These are phyloP conservation scores for Chrysochloris asiatica DNA, from an alignment of 2,113 vertebrate genomes.

Conservation along the genomic window DNA sequence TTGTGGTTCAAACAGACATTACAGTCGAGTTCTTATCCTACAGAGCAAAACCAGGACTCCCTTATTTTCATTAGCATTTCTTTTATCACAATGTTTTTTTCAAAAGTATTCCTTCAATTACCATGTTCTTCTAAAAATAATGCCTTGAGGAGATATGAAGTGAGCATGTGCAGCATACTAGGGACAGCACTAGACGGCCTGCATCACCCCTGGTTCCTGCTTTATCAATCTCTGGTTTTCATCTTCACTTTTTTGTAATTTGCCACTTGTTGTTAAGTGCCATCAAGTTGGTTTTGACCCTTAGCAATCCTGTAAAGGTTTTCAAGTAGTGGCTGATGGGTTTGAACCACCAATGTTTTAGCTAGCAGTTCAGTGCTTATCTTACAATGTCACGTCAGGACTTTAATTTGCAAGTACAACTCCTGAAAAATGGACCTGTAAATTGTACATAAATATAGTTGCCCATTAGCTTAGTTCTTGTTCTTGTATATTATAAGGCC, in stretches of 20 bases:
- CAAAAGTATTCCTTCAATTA: background rate
- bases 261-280: too few species aligned
- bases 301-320: too few species aligned
- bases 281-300: too few species aligned
- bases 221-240: background rate
- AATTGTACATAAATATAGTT: background rate
- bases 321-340: too few species aligned
- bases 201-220: background rate
- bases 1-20: too few species aligned
- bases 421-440: background rate
- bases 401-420: background rate
- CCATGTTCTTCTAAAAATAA: background rate
- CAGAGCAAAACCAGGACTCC: too few species aligned
- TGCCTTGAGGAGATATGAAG: background rate
- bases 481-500: background rate
- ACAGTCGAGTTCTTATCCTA: too few species aligned
- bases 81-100: background rate
- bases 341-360: too few species aligned
- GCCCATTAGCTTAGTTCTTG: background rate
- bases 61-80: background rate
- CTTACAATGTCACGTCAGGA: too few species aligned
- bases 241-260: background rate
- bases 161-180: background rate
- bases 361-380: too few species aligned
- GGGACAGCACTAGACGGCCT: background rate